Percentiles rank a stretch among this genome's conserved stretches.
phyloP scores from a whole-genome alignment of 2,797 vertebrate genomes.

The Anabas testudineus region DNA sequence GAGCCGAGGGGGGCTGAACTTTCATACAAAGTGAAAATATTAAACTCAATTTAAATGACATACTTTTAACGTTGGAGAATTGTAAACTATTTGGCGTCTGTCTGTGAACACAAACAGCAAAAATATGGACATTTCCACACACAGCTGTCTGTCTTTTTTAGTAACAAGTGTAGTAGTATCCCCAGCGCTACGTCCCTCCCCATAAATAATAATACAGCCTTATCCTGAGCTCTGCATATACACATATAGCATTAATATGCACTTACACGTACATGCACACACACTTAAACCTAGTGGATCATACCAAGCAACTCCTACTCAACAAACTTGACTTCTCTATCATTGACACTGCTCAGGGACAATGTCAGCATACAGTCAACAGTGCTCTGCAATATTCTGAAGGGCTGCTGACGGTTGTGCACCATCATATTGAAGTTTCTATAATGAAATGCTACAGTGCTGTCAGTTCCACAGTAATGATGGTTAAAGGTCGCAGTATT shows the following conservation, averaged over 20 bases:
- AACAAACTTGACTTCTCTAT: constrained; percentile 26
- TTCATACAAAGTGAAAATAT: constrained; percentile 22
- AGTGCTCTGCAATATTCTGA: constrained; percentile 42
- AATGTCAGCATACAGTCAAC: constrained; percentile 50
- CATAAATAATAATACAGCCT: constrained; percentile 63
- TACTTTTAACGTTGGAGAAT: constrained; percentile 10
- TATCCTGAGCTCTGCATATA: constrained; percentile 12
- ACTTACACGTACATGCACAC: constrained; percentile 16
- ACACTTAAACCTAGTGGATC: constrained; percentile 19
- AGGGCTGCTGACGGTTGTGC: constrained; percentile 34
- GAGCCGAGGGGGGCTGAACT: background rate
- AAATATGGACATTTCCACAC: constrained; percentile 13
- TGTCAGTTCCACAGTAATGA: constrained; percentile 59
- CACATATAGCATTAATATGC: constrained; percentile 1
- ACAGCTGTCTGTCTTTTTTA: constrained; percentile 1
- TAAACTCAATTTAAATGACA: constrained; percentile 18
- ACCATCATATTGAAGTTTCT: constrained; percentile 27
- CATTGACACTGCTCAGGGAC: constrained; percentile 48
- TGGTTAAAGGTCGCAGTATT: constrained; percentile 64
- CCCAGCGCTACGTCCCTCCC: constrained; percentile 27
- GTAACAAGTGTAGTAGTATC: constrained; percentile 19
- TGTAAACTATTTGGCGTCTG: constrained; percentile 12
- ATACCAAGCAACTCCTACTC: constrained; percentile 43
- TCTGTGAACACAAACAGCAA: constrained; percentile 8
- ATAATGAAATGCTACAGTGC: constrained; percentile 34